Conservation (phyloP, 2,113 vertebrate genomes). For the Mola mola region DNA sequence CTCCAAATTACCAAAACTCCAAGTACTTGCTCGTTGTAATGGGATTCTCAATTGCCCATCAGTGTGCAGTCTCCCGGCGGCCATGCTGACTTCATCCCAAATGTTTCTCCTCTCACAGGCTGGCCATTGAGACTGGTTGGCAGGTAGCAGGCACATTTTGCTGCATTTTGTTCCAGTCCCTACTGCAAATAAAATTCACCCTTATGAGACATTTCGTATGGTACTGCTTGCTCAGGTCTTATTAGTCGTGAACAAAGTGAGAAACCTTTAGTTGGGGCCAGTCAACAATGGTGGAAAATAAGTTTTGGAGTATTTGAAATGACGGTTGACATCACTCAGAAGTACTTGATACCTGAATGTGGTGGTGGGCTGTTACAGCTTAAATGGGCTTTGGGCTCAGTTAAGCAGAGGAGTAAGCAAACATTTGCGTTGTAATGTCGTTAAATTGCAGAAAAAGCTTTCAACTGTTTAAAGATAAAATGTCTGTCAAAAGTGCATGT, state of each 20-base stretch:
- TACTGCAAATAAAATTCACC: constrained; percentile 35
- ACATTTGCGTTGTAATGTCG: no score
- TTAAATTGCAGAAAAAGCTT: no score
- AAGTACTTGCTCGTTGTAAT: no score
- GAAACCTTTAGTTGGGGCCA: neutral
- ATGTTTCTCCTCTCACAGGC: constrained; percentile 38
- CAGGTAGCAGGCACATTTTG: constrained; percentile 37
- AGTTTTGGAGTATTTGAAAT: neutral
- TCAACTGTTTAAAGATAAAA: no score
- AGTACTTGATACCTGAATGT: no score
- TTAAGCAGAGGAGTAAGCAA: no score
- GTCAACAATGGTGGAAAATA: neutral
- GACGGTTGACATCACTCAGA: neutral
- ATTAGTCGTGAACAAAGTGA: neutral
- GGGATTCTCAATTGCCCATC: constrained; percentile 8
- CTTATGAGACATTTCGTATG: constrained; percentile 22
- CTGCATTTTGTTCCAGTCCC: neutral
- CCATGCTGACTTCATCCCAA: constrained; percentile 24
- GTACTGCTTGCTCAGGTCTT: neutral
- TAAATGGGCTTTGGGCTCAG: no score
- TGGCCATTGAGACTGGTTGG: constrained; percentile 40
- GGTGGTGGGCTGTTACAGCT: no score
- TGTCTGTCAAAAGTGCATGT: no score
- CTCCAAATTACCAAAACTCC: neutral
- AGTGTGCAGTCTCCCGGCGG: neutral